A percentile compares a stretch with the other conserved stretches of the same genome.
Evolutionary conservation across 2,113 vertebrate species (phyloP).

Genomic region (Lycaon pictus): DNA sequence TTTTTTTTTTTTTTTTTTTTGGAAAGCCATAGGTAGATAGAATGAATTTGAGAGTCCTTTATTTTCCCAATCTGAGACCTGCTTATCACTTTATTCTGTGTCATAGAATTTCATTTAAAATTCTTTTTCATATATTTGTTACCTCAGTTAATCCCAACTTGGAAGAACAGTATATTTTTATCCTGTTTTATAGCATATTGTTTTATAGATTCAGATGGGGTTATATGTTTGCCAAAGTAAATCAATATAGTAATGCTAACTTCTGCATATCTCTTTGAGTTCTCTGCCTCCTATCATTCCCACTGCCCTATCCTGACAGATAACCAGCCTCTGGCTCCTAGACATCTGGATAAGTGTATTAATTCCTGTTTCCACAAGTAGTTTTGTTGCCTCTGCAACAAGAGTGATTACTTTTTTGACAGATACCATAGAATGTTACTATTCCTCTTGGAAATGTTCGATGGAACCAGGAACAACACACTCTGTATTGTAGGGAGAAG

Average conservation of each 20-base stretch:
- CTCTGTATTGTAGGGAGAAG: not conserved
- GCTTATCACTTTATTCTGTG: not conserved
- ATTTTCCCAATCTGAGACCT: constrained; percentile 7
- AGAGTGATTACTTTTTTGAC: not conserved
- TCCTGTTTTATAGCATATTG: not conserved
- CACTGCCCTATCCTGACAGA: not conserved
- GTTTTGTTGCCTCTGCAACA: not conserved
- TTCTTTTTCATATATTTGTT: constrained; percentile 35
- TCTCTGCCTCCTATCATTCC: not conserved
- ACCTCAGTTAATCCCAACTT: constrained; percentile 6
- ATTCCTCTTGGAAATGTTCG: not conserved
- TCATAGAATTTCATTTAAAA: constrained; percentile 33
- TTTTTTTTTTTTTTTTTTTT: constrained; percentile 19
- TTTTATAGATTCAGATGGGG: constrained; percentile 27
- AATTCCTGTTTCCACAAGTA: not conserved
- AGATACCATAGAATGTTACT: not conserved
- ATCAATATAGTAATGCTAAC: not conserved
- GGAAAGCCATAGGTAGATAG: constrained; percentile 30
- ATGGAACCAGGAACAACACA: not conserved
- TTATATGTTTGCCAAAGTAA: not conserved
- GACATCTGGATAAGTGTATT: not conserved
- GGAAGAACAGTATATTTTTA: constrained; percentile 2
- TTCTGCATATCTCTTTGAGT: not conserved
- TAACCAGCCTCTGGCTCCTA: not conserved
- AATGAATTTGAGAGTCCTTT: not conserved